Conservation (phyloP, 2,113 vertebrate species). For the Pollachius pollachius region DNA sequence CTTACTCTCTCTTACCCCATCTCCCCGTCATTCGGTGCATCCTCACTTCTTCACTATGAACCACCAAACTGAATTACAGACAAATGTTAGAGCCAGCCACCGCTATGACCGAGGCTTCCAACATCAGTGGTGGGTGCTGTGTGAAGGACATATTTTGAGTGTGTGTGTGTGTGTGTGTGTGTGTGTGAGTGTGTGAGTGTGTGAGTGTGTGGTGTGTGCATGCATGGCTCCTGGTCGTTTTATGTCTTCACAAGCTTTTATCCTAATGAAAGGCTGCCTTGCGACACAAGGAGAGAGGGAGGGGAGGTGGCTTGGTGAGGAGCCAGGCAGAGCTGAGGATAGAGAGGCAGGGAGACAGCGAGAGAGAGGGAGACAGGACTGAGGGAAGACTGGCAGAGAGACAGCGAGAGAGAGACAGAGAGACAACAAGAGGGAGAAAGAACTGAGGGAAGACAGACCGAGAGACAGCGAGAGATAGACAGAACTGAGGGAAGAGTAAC, state of each 20-base stretch:
- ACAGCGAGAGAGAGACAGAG: constrained; percentile 19
- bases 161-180: constrained; percentile 23
- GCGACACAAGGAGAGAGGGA: constrained; percentile 18
- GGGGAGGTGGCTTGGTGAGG: constrained; percentile 58
- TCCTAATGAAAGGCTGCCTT: constrained; percentile 65
- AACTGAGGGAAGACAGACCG: too few relatives aligned
- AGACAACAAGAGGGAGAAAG: constrained; percentile 3
- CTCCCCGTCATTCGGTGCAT: neutral
- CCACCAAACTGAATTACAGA: neutral
- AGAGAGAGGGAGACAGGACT: constrained; percentile 2
- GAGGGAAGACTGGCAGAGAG: constrained; percentile 10
- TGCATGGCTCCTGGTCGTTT: neutral
- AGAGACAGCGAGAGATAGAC: too few relatives aligned
- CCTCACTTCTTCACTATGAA: neutral
- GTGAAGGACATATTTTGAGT: neutral
- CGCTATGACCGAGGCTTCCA: neutral
- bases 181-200: constrained; percentile 5
- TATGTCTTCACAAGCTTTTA: constrained; percentile 62
- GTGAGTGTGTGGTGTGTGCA: constrained; percentile 21
- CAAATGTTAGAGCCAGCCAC: neutral
- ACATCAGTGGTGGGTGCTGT: neutral
- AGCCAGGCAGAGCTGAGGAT: constrained; percentile 34
- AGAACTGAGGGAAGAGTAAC: constrained; percentile 9
- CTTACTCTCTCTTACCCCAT: too few relatives aligned
- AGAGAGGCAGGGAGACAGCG: neutral